Conservation (phyloP, 1,140 invertebrate species). For the Gonatopus flavifemur region DNA sequence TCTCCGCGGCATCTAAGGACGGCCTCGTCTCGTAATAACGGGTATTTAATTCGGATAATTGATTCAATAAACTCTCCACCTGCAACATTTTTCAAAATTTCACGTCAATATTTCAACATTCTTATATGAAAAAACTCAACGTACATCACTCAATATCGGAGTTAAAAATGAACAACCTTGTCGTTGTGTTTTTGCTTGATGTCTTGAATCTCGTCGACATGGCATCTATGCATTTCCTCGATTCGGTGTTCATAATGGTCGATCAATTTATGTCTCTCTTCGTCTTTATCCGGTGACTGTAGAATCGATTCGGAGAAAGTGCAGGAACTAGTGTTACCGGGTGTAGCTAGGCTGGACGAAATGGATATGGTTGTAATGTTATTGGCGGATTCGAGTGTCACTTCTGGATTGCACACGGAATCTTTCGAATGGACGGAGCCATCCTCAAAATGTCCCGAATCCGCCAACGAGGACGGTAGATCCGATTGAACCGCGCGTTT, state of each 20-base stretch:
- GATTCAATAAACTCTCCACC: slow-evolving; percentile 73
- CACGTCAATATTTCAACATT: neutral
- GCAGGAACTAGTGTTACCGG: slow-evolving; percentile 4
- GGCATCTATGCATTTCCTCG: slow-evolving; percentile 70
- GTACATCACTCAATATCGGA: neutral
- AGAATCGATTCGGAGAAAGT: slow-evolving; percentile 2
- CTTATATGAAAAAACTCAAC: neutral
- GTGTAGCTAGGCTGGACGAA: slow-evolving; percentile 4
- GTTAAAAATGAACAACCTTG: slow-evolving; percentile 57
- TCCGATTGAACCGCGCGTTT: slow-evolving; percentile 27
- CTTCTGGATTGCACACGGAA: slow-evolving; percentile 56
- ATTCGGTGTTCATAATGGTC: slow-evolving; percentile 72
- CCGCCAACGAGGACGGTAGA: slow-evolving; percentile 66
- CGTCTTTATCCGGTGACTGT: slow-evolving; percentile 53
- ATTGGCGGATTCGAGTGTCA: slow-evolving; percentile 59
- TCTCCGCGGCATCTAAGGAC: slow-evolving; percentile 63
- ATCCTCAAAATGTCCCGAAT: slow-evolving; percentile 86
- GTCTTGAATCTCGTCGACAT: slow-evolving; percentile 71
- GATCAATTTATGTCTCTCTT: slow-evolving; percentile 68
- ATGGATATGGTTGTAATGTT: slow-evolving; percentile 53
- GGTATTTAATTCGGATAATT: slow-evolving; percentile 76
- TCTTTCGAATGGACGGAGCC: slow-evolving; percentile 75
- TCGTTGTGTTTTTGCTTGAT: slow-evolving; percentile 77
- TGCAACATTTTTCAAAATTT: slow-evolving; percentile 3
- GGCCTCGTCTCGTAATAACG: slow-evolving; percentile 67